These are phyloP conservation scores for Mesembrinibis cayennensis DNA, from an alignment of 2,113 vertebrate species.

Conservation along the genomic window DNA sequence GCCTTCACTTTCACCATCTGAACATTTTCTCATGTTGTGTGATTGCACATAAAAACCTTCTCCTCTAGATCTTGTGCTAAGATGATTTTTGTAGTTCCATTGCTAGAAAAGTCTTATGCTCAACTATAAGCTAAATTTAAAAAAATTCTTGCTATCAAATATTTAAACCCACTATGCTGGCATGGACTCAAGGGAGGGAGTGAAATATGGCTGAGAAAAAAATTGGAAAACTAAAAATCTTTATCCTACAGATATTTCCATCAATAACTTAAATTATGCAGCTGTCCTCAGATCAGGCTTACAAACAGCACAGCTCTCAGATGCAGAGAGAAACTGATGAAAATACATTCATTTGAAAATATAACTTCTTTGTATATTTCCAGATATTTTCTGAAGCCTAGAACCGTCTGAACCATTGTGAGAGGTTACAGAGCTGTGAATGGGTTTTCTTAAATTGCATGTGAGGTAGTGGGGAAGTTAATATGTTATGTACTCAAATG, in stretches of 20 bases:
- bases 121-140: constrained; percentile 37
- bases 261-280: constrained; percentile 69
- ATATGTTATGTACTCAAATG: constrained; percentile 73
- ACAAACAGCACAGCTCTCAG: constrained; percentile 52
- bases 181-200: background rate
- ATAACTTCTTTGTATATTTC: constrained; percentile 62
- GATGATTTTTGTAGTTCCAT: constrained; percentile 1
- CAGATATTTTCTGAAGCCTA: constrained; percentile 6
- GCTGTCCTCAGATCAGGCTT: constrained; percentile 54
- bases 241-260: constrained; percentile 59
- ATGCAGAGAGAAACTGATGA: constrained; percentile 55
- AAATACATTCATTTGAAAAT: constrained; percentile 68
- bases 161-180: constrained; percentile 57
- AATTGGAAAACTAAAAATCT: constrained; percentile 54
- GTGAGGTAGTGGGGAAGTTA: constrained; percentile 53
- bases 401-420: constrained; percentile 24
- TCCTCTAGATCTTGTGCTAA: background rate
- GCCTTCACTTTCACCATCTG: background rate
- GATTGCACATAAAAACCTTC: background rate
- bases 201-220: constrained; percentile 49
- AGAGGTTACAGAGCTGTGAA: constrained; percentile 68
- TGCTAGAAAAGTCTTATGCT: constrained; percentile 40
- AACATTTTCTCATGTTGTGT: background rate
- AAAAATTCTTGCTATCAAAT: constrained; percentile 49
- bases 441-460: constrained; percentile 46